Evolutionary conservation across 1,140 invertebrate species (phyloP).

Genomic region (Lordiphosa collinella): DNA sequence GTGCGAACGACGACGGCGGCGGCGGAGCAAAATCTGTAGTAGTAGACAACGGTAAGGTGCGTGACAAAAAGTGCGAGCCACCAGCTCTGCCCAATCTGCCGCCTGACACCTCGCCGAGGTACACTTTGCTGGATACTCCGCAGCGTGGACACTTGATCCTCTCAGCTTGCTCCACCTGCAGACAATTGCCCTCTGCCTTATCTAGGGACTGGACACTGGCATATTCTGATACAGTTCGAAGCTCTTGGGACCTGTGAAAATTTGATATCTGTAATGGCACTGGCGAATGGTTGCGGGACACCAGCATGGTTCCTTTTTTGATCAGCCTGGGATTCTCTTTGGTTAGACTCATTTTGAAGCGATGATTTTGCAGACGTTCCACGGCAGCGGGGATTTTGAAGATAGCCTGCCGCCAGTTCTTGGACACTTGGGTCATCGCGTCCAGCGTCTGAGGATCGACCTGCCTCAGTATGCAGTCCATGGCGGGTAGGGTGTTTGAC

Average conservation of each 20-base stretch:
- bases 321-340: slow-evolving; percentile 49
- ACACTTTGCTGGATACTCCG: slow-evolving; percentile 48
- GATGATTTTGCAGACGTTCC: slow-evolving; percentile 51
- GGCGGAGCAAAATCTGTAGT: slow-evolving; percentile 4
- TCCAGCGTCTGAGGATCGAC: slow-evolving; percentile 47
- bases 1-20: slow-evolving; percentile 16
- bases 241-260: slow-evolving; percentile 30
- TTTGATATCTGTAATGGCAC: slow-evolving; percentile 65
- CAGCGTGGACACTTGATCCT: slow-evolving; percentile 63
- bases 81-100: background rate
- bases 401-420: slow-evolving; percentile 41
- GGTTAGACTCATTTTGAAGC: slow-evolving; percentile 45
- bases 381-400: slow-evolving; percentile 22
- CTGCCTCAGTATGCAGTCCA: slow-evolving; percentile 49
- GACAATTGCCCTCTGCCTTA: slow-evolving; percentile 28
- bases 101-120: slow-evolving; percentile 17
- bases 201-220: slow-evolving; percentile 17
- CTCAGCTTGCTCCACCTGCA: slow-evolving; percentile 45
- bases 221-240: slow-evolving; percentile 12
- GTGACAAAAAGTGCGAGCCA: slow-evolving; percentile 17
- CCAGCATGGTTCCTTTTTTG: slow-evolving; percentile 23
- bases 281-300: slow-evolving; percentile 22
- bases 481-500: slow-evolving; percentile 36
- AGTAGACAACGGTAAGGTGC: slow-evolving; percentile 36
- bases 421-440: slow-evolving; percentile 49